These are phyloP conservation scores for Chromoteleia sp. DNA, from an alignment of 2,888 invertebrate species.

Conservation along the genomic window DNA sequence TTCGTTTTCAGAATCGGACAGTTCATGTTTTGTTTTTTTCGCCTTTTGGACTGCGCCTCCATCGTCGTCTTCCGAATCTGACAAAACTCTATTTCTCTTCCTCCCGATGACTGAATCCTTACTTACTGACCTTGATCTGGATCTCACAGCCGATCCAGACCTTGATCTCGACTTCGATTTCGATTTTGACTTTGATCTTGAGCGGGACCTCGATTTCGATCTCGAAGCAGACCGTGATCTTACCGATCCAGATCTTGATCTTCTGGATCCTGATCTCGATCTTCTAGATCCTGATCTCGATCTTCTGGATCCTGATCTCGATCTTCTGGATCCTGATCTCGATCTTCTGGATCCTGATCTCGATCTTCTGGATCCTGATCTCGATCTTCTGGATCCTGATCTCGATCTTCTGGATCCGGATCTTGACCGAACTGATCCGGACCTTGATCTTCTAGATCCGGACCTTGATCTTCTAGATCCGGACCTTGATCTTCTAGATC, in stretches of 20 bases:
- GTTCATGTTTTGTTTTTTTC: constrained; percentile 79
- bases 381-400: constrained; percentile 75
- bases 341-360: constrained; percentile 73
- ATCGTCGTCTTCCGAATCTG: constrained; percentile 87
- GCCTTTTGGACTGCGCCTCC: constrained; percentile 78
- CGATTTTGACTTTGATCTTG: constrained; percentile 74
- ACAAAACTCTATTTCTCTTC: constrained; percentile 84
- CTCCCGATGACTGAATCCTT: constrained; percentile 75
- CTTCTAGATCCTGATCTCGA: constrained; percentile 76
- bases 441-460: constrained; percentile 74
- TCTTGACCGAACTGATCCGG: constrained; percentile 73
- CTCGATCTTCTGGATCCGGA: constrained; percentile 25
- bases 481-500: constrained; percentile 74
- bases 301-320: constrained; percentile 71
- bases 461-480: constrained; percentile 73
- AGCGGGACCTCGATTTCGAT: constrained; percentile 73
- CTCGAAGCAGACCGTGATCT: constrained; percentile 71
- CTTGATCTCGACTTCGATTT: constrained; percentile 74
- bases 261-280: constrained; percentile 46
- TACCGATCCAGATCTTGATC: constrained; percentile 70
- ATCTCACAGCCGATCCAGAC: constrained; percentile 72
- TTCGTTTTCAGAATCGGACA: constrained; percentile 81
- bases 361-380: too few species aligned
- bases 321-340: constrained; percentile 72
- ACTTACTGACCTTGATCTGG: constrained; percentile 73